Percentiles rank a stretch among this genome's conserved stretches.
Evolutionary conservation across 1,140 invertebrate species (phyloP).

Genomic region (Lepidurus arcticus): DNA sequence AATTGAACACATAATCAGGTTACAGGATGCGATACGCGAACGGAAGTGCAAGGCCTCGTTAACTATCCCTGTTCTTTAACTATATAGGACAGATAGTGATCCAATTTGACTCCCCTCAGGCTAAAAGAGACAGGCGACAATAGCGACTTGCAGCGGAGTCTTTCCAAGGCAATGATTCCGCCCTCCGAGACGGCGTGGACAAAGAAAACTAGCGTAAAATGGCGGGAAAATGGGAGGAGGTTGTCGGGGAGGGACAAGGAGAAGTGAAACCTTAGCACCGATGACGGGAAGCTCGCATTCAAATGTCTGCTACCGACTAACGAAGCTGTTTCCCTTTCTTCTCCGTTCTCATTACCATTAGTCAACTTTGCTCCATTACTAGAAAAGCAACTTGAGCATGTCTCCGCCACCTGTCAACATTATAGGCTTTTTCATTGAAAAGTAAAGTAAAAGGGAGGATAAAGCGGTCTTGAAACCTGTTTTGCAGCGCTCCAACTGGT

Average conservation of each 20-base stretch:
- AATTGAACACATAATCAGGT: neutral
- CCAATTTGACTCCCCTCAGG: conserved; percentile 10
- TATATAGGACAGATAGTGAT: neutral
- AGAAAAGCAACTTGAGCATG: neutral
- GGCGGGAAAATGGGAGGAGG: neutral
- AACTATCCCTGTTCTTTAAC: neutral
- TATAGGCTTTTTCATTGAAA: neutral
- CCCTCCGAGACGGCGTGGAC: neutral
- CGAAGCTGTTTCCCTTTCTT: neutral
- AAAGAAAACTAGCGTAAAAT: neutral
- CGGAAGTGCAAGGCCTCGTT: conserved; percentile 12
- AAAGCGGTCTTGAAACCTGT: no score
- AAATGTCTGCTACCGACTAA: conserved; percentile 7
- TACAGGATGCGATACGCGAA: neutral
- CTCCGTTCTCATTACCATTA: conserved; percentile 5
- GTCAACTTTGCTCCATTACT: neutral
- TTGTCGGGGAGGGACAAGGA: neutral
- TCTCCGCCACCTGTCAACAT: conserved; percentile 4
- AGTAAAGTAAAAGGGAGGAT: no score
- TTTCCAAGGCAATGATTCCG: neutral
- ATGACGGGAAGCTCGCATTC: neutral
- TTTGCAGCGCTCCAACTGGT: no score
- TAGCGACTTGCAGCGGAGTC: neutral
- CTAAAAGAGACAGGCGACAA: neutral
- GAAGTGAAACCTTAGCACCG: neutral